A percentile compares a stretch with the other conserved stretches of the same genome.
phyloP scores from a whole-genome alignment of 2,113 vertebrate genomes.

The Sialia sialis region DNA sequence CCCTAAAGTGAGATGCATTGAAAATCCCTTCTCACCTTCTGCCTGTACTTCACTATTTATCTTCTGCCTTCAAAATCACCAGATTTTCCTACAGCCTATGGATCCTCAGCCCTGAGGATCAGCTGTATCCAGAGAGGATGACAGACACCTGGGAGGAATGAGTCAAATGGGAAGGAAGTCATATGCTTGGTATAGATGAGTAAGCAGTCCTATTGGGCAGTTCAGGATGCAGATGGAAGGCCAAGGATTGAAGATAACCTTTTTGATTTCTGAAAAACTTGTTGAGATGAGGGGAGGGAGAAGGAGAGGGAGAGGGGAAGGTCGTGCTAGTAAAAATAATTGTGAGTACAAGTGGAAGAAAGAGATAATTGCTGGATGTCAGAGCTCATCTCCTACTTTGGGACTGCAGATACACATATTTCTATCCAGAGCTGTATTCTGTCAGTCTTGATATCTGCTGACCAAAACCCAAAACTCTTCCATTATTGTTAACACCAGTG shows the following conservation, averaged over 20 bases:
- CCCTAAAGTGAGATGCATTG: neutral
- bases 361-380: neutral
- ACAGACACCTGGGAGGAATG: neutral
- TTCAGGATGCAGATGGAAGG: neutral
- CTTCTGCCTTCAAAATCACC: neutral
- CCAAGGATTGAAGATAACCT: neutral
- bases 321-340: neutral
- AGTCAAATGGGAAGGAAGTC: slow-evolving; percentile 1
- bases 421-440: neutral
- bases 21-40: neutral
- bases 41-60: neutral
- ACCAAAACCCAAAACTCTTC: neutral
- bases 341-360: neutral
- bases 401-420: neutral
- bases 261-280: neutral
- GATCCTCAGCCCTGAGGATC: neutral
- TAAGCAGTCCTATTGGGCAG: neutral
- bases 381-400: neutral
- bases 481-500: neutral
- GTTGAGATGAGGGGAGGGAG: neutral
- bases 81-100: neutral
- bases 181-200: neutral
- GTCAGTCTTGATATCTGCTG: neutral
- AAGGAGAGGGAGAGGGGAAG: neutral
- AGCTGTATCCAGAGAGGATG: neutral